phyloP scores from a whole-genome alignment of 2,113 vertebrate species.

The Antechinus flavipes region DNA sequence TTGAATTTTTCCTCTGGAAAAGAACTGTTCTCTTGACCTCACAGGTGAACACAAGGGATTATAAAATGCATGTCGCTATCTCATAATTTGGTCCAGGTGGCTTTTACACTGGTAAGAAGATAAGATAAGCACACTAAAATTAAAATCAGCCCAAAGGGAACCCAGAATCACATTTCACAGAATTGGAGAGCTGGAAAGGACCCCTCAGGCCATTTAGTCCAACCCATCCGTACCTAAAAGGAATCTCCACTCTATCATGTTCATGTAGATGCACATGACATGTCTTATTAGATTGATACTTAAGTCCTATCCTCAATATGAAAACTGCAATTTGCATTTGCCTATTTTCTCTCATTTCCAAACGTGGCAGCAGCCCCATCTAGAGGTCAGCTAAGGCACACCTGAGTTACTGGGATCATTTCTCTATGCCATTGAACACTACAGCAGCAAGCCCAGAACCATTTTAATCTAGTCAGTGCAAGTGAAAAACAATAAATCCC shows the following conservation, averaged over 20 bases:
- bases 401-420: not conserved
- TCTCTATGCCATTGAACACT: not conserved
- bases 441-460: not conserved
- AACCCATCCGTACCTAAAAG: not conserved
- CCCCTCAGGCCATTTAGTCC: not conserved
- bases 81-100: slow-evolving; percentile 13
- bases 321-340: not conserved
- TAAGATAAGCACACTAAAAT: slow-evolving; percentile 29
- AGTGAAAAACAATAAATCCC: slow-evolving; percentile 18
- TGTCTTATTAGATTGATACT: not conserved
- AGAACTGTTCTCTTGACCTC: slow-evolving; percentile 27
- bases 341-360: not conserved
- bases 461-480: not conserved
- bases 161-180: not conserved
- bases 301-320: not conserved
- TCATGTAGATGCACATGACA: not conserved
- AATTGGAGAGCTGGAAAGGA: not conserved
- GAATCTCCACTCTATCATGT: not conserved
- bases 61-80: slow-evolving; percentile 22
- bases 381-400: not conserved
- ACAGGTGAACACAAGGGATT: slow-evolving; percentile 36
- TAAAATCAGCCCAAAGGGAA: slow-evolving; percentile 1
- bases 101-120: slow-evolving; percentile 12
- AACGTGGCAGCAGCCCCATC: not conserved
- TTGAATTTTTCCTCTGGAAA: slow-evolving; percentile 30